These are phyloP conservation scores for Corythoichthys intestinalis DNA, from an alignment of 2,113 vertebrate genomes.

Conservation along the genomic window DNA sequence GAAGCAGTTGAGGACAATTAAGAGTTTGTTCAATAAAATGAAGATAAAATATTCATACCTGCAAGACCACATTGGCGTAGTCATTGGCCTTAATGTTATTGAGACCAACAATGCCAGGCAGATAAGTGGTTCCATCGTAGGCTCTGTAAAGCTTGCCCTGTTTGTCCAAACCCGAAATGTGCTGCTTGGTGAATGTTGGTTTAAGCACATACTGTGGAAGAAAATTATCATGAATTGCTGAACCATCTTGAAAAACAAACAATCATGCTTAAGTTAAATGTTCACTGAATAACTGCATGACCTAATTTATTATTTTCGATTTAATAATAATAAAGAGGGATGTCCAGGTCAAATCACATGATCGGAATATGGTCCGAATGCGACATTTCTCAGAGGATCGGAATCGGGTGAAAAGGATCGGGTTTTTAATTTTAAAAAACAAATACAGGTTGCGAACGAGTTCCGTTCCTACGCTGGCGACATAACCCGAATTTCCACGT, in stretches of 20 bases:
- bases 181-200: slow-evolving; percentile 91
- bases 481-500: too few species aligned
- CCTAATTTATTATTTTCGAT: not conserved
- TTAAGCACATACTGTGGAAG: slow-evolving; percentile 89
- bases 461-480: too few species aligned
- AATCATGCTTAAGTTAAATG: not conserved
- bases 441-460: too few species aligned
- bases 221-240: slow-evolving; percentile 2
- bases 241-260: not conserved
- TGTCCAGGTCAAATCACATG: too few species aligned
- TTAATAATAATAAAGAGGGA: too few species aligned
- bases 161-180: slow-evolving; percentile 88
- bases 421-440: too few species aligned
- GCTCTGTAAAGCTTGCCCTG: slow-evolving; percentile 93
- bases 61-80: slow-evolving; percentile 92
- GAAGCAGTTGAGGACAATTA: not conserved
- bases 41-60: slow-evolving; percentile 69
- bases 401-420: too few species aligned
- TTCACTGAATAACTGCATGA: not conserved
- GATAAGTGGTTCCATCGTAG: slow-evolving; percentile 96
- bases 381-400: too few species aligned
- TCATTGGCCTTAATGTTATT: slow-evolving; percentile 99
- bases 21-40: not conserved
- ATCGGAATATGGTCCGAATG: too few species aligned
- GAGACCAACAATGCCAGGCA: slow-evolving; percentile 94